phyloP scores from a whole-genome alignment of 2,113 vertebrate genomes.

The Pholis gunnellus region DNA sequence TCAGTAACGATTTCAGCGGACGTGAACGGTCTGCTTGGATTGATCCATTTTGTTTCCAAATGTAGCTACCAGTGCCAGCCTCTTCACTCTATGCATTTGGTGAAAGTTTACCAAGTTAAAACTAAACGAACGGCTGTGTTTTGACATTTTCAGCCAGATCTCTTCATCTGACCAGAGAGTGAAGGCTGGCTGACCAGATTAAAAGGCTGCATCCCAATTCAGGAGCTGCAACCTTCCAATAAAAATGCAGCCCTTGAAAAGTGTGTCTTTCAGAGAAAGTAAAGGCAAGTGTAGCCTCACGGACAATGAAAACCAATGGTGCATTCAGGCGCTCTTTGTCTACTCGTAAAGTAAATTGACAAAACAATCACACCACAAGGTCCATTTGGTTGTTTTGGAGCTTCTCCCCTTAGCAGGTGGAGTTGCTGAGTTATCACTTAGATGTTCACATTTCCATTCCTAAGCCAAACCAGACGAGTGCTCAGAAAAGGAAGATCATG shows the following conservation, averaged over 20 bases:
- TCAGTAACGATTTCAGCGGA: slow-evolving; percentile 2
- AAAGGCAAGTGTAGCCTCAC: neutral
- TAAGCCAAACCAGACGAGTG: neutral
- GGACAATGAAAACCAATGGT: slow-evolving; percentile 6
- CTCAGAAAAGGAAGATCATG: neutral
- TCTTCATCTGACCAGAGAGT: neutral
- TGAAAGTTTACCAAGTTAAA: slow-evolving; percentile 16
- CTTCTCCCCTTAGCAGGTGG: neutral
- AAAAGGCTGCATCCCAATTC: slow-evolving; percentile 22
- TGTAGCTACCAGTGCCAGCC: slow-evolving; percentile 1
- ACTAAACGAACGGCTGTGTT: neutral
- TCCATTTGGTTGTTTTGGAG: neutral
- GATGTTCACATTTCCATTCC: too few species aligned
- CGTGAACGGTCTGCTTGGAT: neutral
- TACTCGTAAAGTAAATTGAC: neutral
- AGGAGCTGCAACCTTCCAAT: neutral
- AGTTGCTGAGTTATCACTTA: neutral
- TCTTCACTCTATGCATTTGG: neutral
- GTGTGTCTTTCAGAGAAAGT: neutral
- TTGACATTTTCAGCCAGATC: neutral
- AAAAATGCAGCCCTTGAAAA: neutral
- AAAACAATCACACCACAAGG: neutral
- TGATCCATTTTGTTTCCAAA: slow-evolving; percentile 5
- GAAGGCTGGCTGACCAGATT: neutral
- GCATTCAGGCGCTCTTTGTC: neutral